phyloP scores from a whole-genome alignment of 1,140 invertebrate genomes.

The Linepithema humile region DNA sequence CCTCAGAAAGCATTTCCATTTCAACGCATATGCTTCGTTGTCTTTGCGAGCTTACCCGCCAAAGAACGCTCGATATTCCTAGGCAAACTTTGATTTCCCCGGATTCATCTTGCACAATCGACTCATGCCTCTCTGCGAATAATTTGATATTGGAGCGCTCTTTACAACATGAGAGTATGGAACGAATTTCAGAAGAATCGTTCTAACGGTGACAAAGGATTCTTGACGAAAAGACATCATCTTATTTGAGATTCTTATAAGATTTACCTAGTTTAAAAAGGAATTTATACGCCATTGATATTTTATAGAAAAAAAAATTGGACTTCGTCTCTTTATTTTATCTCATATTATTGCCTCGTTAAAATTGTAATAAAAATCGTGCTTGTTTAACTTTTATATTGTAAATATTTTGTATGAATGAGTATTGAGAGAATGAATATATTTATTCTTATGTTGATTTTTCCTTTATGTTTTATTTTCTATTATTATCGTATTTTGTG shows the following conservation, averaged over 20 bases:
- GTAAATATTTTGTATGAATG: neutral
- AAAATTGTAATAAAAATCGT: neutral
- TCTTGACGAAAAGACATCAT: neutral
- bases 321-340: neutral
- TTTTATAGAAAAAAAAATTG: neutral
- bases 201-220: neutral
- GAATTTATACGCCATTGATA: neutral
- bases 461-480: neutral
- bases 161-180: neutral
- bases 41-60: slow-evolving; percentile 30
- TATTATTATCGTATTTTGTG: neutral
- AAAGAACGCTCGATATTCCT: slow-evolving; percentile 8
- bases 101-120: slow-evolving; percentile 31
- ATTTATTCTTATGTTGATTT: neutral
- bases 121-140: neutral
- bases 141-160: slow-evolving; percentile 27
- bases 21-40: slow-evolving; percentile 16
- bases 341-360: neutral
- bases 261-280: neutral
- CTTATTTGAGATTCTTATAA: neutral
- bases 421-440: neutral
- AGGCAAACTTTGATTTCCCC: neutral
- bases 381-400: neutral
- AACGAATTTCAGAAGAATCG: neutral
- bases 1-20: slow-evolving; percentile 32